Evolutionary conservation across 1,140 invertebrate species (phyloP).

Genomic region (Helicoverpa armigera): DNA sequence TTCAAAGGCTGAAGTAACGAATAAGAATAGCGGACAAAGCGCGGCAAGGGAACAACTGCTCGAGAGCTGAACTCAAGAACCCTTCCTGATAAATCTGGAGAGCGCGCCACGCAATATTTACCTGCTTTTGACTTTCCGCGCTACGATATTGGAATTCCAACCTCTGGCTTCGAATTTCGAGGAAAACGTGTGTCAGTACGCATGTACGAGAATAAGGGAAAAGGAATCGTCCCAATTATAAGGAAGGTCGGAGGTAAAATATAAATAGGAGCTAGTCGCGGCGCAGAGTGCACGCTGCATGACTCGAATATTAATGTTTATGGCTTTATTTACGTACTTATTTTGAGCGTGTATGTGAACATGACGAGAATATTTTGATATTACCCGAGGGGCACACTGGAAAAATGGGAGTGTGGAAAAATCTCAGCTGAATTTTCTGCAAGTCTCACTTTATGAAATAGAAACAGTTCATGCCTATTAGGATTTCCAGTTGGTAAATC

Average conservation of each 20-base stretch:
- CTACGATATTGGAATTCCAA: constrained; percentile 33
- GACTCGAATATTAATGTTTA: no score
- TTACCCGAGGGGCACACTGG: no score
- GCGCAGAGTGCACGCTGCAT: no score
- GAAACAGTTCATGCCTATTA: no score
- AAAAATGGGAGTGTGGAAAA: no score
- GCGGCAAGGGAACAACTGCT: background rate
- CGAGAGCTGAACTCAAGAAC: constrained; percentile 27
- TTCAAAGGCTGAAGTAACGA: constrained; percentile 13
- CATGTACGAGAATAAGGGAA: background rate
- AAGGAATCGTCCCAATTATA: background rate
- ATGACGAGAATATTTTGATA: background rate
- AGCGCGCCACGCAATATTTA: constrained; percentile 21
- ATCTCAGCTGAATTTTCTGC: no score
- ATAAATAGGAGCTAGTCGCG: no score
- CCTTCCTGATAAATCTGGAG: constrained; percentile 33
- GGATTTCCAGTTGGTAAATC: no score
- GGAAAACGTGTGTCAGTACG: constrained; percentile 16
- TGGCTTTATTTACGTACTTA: no score
- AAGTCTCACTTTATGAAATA: no score
- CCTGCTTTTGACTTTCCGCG: constrained; percentile 10
- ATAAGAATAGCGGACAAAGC: constrained; percentile 22
- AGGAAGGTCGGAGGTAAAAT: background rate
- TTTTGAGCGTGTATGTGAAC: background rate
- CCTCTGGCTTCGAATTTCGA: background rate